Base-by-base conservation (phyloP, 2,888 invertebrate genomes). In the Macropis europaea region DNA sequence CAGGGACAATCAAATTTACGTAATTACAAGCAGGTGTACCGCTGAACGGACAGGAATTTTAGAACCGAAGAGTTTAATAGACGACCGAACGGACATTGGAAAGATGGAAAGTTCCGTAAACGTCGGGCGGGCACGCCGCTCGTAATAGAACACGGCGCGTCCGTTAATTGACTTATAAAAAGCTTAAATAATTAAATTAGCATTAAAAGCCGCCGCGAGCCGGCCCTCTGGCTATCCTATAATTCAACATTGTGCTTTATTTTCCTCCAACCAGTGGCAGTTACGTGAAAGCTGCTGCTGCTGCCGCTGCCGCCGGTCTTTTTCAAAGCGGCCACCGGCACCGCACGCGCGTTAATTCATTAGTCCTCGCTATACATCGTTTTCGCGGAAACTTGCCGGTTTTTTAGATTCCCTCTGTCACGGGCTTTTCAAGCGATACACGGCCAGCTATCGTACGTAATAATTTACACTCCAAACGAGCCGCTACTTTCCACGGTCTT, bases 291-390 rank as follows among this genome's bases (percentile, higher is more conserved):
- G 79, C 79, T 75, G 70, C 60, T 57, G 59, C 48, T 3, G 42
- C 38, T 13, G 53, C 68, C 32, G 60, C 28, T 52, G 61, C 69
- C 36, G 76, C 72, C 59, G 74, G 75, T 77, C 73, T 79, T 77
- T 80, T 80, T 77, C 80, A 80, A 80, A 79, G 80, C 73, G 77
- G 67, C 59, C 76, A 73, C n/a, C n/a, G n/a, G n/a, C 69, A 63
- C 73, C 76, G 73, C 77, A 76, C 81, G 78, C 74, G 81, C 81
- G 81, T 81, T 81, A 81, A 81, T 81, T 81, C 81, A 81, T 81
- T 81, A 81, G 78, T 78, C 81, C 72, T 64, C 63, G 81, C 73
- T 77, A 73, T 76, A 77, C 73, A 77, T 81, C 81, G 81, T 78
- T 78, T 67, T 78, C 76, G 71, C 76, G 80, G 67, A 74, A 81